Evolutionary conservation across 1,140 invertebrate species (phyloP), one percentile per base, ranked within the genome.

Genomic region (Drosophila persimilis): DNA sequence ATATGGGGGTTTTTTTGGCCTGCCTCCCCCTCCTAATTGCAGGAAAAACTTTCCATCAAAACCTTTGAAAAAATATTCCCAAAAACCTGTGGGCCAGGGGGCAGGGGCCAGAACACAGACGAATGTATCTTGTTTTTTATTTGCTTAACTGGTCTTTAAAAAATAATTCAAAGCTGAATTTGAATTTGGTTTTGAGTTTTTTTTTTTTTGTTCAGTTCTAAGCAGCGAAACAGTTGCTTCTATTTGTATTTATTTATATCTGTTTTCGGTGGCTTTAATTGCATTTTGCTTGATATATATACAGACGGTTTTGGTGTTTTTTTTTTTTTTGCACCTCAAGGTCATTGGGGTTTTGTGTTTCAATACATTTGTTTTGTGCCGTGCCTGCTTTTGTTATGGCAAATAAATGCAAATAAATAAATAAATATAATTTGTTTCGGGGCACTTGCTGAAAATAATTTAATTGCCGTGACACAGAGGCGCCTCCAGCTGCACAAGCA

Each of bases 401-500:
- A 78, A 69, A 65, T 70, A 76, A 62, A 83, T 74, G 24, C 24
- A 26, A 62, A 83, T 74, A 71, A 74, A 74, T 74, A 75, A 62
- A 83, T 74, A 71, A 74, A 74, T 74, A 75, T 75, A 78, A 78
- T 77, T 65, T 75, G 69, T 66, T 74, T 56, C 31, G 47, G 65
- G 35, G 45, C 29, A 51, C 64, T 64, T 26, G 24, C 24, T 26
- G 43, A 31, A 61, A 80, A 74, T 80, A 62, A 72, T 80, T 80
- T 76, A 80, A 80, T 80, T 80, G 58, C 66, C 59, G 56, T 60
- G 41, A 79, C 71, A 55, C 67, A 64, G 69, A 52, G 43, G 53
- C 74, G 46, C 45, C 56, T 47, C 66, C 69, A 77, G 63, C 73
- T 81, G 60, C 57, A 50, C 67, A 73, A 77, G 61, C 73, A 58